Evolutionary conservation across 2,113 vertebrate genomes (phyloP), one percentile per base, ranked within the genome.

Genomic region (Syngnathoides biaculeatus): DNA sequence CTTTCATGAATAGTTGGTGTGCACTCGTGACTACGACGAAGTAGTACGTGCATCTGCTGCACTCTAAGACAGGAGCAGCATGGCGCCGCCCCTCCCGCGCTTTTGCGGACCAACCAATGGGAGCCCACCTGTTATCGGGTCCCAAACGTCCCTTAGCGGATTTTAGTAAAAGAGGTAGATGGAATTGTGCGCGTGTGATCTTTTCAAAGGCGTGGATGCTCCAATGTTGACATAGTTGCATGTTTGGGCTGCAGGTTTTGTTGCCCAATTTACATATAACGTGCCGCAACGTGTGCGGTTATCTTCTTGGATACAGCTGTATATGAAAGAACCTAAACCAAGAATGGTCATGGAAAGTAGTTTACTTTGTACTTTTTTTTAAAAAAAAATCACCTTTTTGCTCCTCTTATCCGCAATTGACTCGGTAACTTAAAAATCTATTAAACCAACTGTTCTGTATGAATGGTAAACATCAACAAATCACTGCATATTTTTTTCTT

Each of bases 81-180:
- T 69, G 74, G 81, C 81, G 50, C 87, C 90, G 75, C 84, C 86
- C 84, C 73, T 60, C 71, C 78, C 65, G 42, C 76, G 22, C 67
- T 71, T 56, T 67, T 70, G 53, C 85, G 93, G 91, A 35, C 24
- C 24, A 27, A 56, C 95, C 96, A 96, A 98, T 97, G 85, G 85
- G 91, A 92, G 86, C 84, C 75, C 81, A 88, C 89, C 92, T 92
- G 92, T 93, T 83, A 78, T 86, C 88, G 77, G 69, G 89, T 93
- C 92, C 93, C 92, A 92, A 93, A 90, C 90, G 81, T 79, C 85
- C 88, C 93, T 89, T 94, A 94, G 93, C 94, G 92, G 91, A 91
- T 83, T 89, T 88, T 92, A 67, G 79, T 80, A 8, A 86, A 89
- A 89, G 91, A 93, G 86, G 87, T 79, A 89, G 84, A 84, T 55